Conservation (phyloP, 2,888 invertebrate genomes). For the Dynastes tityus region DNA sequence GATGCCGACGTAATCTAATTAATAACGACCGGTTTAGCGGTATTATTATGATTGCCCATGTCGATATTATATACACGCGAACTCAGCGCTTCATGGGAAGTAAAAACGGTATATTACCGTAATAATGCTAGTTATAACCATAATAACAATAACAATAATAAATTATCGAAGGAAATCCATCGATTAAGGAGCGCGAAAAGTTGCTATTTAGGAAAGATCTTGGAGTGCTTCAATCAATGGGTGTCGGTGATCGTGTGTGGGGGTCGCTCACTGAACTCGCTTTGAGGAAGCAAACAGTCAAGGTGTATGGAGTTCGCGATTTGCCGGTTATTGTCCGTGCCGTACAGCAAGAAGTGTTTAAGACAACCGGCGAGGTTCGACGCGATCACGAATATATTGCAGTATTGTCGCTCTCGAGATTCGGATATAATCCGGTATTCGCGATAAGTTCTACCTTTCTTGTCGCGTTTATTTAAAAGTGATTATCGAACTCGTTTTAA, state of each 20-base stretch:
- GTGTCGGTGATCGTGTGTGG: conserved; percentile 31
- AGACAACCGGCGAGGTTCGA: conserved; percentile 21
- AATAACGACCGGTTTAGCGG: conserved; percentile 38
- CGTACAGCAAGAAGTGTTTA: conserved; percentile 52
- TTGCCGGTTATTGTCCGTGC: conserved; percentile 59
- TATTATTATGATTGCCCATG: conserved; percentile 28
- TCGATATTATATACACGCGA: conserved; percentile 10
- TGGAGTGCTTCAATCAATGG: conserved; percentile 6
- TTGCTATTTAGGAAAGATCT: not conserved
- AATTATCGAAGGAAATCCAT: not conserved
- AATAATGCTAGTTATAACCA: not conserved
- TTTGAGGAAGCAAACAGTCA: conserved; percentile 35
- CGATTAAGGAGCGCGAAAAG: not conserved
- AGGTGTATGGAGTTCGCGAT: conserved; percentile 54
- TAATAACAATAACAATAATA: not conserved
- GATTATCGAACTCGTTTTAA: not conserved
- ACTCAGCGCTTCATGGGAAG: not conserved
- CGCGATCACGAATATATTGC: conserved; percentile 15
- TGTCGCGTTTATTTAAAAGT: conserved; percentile 20
- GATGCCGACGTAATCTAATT: conserved; percentile 38
- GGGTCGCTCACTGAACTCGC: conserved; percentile 45
- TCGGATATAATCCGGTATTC: conserved; percentile 28
- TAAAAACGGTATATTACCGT: not conserved
- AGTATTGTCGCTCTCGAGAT: conserved; percentile 12
- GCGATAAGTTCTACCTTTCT: conserved; percentile 1